Percentiles rank a stretch among this genome's conserved stretches.
Evolutionary conservation across 2,888 invertebrate species (phyloP).

Genomic region (Theodoxus fluviatilis): DNA sequence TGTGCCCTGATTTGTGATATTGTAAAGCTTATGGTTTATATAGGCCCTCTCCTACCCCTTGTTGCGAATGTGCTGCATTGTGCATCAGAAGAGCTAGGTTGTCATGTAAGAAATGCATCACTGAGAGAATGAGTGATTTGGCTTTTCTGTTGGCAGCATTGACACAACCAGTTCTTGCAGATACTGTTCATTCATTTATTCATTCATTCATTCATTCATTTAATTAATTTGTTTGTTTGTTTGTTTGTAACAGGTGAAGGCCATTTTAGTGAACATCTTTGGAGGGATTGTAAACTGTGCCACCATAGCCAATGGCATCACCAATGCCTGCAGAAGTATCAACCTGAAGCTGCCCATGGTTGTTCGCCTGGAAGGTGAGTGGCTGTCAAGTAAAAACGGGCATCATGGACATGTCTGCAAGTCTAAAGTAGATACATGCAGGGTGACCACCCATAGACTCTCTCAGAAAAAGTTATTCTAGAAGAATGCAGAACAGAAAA

Average conservation of each 20-base stretch:
- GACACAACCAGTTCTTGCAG: neutral
- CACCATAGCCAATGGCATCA: slow-evolving; percentile 93
- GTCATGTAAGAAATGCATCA: neutral
- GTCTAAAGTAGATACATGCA: no score
- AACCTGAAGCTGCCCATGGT: slow-evolving; percentile 86
- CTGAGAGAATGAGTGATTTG: neutral
- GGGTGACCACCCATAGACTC: no score
- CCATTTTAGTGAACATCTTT: slow-evolving; percentile 97
- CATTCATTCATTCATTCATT: neutral
- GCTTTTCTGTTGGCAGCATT: neutral
- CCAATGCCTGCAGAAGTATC: slow-evolving; percentile 83
- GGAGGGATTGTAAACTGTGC: slow-evolving; percentile 99
- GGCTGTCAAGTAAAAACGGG: neutral
- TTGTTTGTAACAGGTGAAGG: slow-evolving; percentile 74
- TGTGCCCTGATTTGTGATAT: no score
- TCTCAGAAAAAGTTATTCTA: no score
- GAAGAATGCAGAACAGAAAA: no score
- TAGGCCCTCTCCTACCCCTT: no score
- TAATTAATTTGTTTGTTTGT: neutral
- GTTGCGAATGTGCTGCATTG: no score
- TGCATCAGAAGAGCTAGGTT: no score
- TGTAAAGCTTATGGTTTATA: no score
- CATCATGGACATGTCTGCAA: neutral
- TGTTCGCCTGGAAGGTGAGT: slow-evolving; percentile 87
- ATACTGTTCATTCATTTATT: neutral